A percentile compares a stretch with the other conserved stretches of the same genome.
Evolutionary conservation across 2,888 invertebrate genomes (phyloP).

Genomic region (Andrena chrysosceles): DNA sequence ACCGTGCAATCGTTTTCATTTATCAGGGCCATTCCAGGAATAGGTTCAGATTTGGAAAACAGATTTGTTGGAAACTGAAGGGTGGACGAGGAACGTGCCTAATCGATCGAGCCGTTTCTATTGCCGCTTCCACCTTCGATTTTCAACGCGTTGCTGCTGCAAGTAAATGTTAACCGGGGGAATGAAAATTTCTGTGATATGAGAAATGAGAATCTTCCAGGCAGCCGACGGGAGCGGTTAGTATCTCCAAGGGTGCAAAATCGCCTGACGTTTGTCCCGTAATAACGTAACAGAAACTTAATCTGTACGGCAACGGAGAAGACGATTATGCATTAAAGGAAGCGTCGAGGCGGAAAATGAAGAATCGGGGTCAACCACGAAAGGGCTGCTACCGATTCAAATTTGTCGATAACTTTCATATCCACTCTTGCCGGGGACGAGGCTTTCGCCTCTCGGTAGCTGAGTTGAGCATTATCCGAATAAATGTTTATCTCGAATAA

Average conservation of each 20-base stretch:
- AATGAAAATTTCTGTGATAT: neutral
- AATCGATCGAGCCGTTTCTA: neutral
- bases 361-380: slow-evolving; percentile 36
- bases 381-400: slow-evolving; percentile 21
- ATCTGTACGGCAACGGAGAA: neutral
- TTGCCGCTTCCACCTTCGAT: neutral
- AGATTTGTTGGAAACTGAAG: neutral
- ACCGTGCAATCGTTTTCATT: slow-evolving; percentile 14
- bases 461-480: too few species aligned
- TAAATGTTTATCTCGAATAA: too few species aligned
- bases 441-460: too few species aligned
- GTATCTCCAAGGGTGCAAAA: neutral
- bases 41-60: neutral
- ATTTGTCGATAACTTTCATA: slow-evolving; percentile 46
- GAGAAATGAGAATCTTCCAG: slow-evolving; percentile 6
- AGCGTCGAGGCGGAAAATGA: slow-evolving; percentile 38
- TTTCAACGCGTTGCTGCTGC: neutral
- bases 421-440: neutral
- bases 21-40: neutral
- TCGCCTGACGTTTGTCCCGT: slow-evolving; percentile 7
- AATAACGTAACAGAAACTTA: slow-evolving; percentile 26
- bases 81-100: too few species aligned
- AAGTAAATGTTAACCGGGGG: neutral
- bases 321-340: slow-evolving; percentile 23
- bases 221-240: neutral